Percentiles rank a stretch among this genome's conserved stretches.
Conservation (phyloP, 2,797 vertebrate genomes). For the Picus viridis region DNA sequence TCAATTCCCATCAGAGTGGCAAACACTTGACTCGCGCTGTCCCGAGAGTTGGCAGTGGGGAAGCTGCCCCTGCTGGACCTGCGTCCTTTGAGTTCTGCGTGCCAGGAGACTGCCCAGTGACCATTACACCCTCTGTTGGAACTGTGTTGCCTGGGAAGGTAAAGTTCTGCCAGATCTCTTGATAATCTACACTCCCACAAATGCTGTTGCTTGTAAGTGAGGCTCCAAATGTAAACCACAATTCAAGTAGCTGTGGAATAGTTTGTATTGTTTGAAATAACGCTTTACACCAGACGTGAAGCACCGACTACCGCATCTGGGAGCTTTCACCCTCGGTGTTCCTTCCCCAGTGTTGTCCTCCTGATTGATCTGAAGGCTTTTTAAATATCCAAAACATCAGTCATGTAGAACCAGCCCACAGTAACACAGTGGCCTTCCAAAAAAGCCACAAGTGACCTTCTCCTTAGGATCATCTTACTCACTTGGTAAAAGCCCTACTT, state of each 20-base stretch:
- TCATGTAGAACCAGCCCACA: not conserved
- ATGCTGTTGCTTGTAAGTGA: not conserved
- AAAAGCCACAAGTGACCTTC: not conserved
- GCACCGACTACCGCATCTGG: not conserved
- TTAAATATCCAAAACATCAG: not conserved
- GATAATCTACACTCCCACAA: not conserved
- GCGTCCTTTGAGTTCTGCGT: constrained; percentile 85
- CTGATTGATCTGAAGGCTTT: not conserved
- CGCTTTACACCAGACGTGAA: not conserved
- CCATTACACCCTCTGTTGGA: constrained; percentile 83
- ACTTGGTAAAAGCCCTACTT: not conserved
- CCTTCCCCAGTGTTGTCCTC: not conserved
- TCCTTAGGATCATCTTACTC: not conserved
- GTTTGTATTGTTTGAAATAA: not conserved
- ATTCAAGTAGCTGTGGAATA: not conserved
- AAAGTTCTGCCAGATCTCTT: not conserved
- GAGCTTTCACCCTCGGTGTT: not conserved
- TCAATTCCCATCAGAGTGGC: constrained; percentile 71
- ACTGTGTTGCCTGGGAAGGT: constrained; percentile 90
- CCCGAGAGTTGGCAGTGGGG: constrained; percentile 55
- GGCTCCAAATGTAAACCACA: not conserved
- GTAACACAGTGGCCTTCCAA: not conserved
- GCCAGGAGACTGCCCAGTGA: constrained; percentile 81
- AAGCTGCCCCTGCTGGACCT: constrained; percentile 68
- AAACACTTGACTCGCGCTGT: constrained; percentile 65